These are phyloP conservation scores for Gymnocypris eckloni DNA, from an alignment of 2,797 vertebrate species.

Conservation along the genomic window DNA sequence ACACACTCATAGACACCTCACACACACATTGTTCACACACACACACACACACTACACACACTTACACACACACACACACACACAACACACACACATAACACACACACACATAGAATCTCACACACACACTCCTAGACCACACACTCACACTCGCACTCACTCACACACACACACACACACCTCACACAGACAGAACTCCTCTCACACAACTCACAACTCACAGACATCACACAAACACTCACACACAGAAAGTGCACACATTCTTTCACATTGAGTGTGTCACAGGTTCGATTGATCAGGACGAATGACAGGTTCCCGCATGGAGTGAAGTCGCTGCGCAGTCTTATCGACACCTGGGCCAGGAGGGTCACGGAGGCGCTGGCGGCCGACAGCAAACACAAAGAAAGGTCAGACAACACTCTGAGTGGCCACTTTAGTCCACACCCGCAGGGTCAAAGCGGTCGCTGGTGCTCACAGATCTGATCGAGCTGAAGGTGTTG, in stretches of 20 bases:
- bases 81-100: no score
- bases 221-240: no score
- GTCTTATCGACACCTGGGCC: conserved; percentile 96
- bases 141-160: no score
- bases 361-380: conserved; percentile 92
- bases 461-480: conserved; percentile 76
- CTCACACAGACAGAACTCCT: no score
- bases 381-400: conserved; percentile 90
- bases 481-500: conserved; percentile 95
- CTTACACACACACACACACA: neutral
- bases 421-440: neutral
- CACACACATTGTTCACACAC: no score
- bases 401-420: conserved; percentile 87
- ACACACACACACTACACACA: neutral
- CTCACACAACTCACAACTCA: no score
- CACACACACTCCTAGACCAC: no score
- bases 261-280: no score
- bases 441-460: neutral
- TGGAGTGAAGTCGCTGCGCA: conserved; percentile 93
- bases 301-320: conserved; percentile 96
- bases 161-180: no score
- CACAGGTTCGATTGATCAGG: conserved; percentile 90
- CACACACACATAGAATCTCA: no score
- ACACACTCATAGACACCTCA: no score
- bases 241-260: no score